Evolutionary conservation across 2,113 vertebrate species (phyloP), one percentile per base, ranked within the genome.

Genomic region (Xiphophorus maculatus): DNA sequence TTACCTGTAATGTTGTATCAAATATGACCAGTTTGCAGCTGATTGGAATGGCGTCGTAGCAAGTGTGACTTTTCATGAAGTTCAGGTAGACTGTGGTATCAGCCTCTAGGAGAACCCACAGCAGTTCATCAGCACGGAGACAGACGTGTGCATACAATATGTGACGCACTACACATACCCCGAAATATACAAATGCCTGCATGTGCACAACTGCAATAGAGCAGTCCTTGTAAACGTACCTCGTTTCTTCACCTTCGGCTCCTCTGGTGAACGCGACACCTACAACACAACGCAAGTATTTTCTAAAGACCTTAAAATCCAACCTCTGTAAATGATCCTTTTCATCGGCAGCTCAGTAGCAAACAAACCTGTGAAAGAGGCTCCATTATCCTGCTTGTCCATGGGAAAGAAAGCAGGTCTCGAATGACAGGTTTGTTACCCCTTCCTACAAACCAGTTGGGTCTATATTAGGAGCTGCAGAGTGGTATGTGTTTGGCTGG

Each of bases 31-130:
- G 86, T 85, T 93, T 93, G 67, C 96, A 97, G 93, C 97, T 99
- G 90, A 96, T 97, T 40, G 98, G 97, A 90, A 99, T 94, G 63
- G 96, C 96, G 0, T 98, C 96, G 0, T 99, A 99, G 91, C 98
- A 99, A 76, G 89, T 89, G 87, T 97, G 96, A 32, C 93, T 96
- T 84, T 96, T 96, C 96, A 99, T 96, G 92, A 99, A 99, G 69
- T 95, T 94, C 95, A 97, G 96, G 87, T 98, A 99, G 72, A 95
- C 78, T 8, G 94, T 92, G 0, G 94, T 91, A 1, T 96, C 95
- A 6, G 82, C 73, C 48, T 94, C 94, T 76, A 48, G n/a, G 58
- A 66, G 82, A 80, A 48, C 37, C 22, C 22, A 58, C 30, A 71
- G 28, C 25, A 77, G 48, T 74, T 66, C 37, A 69, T 70, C 51